These are phyloP conservation scores for Dasysyrphus tricinctus DNA, from an alignment of 2,888 invertebrate species.

Conservation along the genomic window DNA sequence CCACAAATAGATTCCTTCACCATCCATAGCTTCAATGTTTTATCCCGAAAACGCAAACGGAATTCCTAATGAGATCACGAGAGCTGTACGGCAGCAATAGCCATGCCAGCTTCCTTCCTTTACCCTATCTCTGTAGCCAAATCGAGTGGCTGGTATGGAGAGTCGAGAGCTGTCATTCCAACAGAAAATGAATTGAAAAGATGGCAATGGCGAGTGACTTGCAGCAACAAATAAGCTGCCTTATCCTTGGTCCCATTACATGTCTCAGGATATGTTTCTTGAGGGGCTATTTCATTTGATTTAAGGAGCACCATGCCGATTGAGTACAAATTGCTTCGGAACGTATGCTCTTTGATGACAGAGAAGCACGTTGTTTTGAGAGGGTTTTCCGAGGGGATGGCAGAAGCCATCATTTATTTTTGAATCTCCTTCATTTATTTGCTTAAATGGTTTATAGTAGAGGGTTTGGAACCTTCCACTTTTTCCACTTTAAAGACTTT, in stretches of 20 bases:
- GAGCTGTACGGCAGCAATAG: slow-evolving; percentile 30
- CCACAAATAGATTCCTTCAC: slow-evolving; percentile 67
- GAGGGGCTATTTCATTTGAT: slow-evolving; percentile 66
- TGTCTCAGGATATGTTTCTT: slow-evolving; percentile 65
- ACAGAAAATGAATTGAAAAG: slow-evolving; percentile 44
- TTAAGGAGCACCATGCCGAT: slow-evolving; percentile 59
- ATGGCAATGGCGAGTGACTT: slow-evolving; percentile 53
- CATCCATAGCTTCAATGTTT: slow-evolving; percentile 40
- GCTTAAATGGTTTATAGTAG: slow-evolving; percentile 30
- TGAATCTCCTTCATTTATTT: slow-evolving; percentile 49
- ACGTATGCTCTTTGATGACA: slow-evolving; percentile 46
- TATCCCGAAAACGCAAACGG: slow-evolving; percentile 70
- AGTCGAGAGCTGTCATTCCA: slow-evolving; percentile 39
- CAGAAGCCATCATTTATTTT: slow-evolving; percentile 19
- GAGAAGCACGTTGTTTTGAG: neutral
- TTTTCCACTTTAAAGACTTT: slow-evolving; percentile 19
- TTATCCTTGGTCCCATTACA: slow-evolving; percentile 68
- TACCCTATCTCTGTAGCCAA: slow-evolving; percentile 28
- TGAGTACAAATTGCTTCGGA: slow-evolving; percentile 70
- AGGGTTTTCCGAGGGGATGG: too few relatives aligned
- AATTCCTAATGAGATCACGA: slow-evolving; percentile 69
- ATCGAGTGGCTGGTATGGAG: slow-evolving; percentile 28
- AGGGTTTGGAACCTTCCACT: neutral
- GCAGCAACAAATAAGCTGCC: slow-evolving; percentile 49
- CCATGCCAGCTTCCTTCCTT: neutral